Conservation (phyloP, 2,888 invertebrate genomes). For the Charanyca ferruginea region DNA sequence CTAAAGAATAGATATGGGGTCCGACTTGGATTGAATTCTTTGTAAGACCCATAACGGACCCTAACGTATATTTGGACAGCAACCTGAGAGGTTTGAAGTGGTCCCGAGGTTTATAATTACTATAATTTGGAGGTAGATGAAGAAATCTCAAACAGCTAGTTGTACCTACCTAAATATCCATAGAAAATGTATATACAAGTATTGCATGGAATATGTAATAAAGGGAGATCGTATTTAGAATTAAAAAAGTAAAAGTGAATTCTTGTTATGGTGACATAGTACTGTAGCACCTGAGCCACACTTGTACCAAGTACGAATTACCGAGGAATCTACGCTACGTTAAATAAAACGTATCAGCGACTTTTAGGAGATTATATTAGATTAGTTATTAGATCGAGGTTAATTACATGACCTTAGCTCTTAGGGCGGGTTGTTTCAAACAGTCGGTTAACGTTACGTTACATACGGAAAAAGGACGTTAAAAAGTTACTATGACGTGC, state of each 20-base stretch:
- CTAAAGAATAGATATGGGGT: conserved; percentile 90
- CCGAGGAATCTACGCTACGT: no score
- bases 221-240: conserved; percentile 13
- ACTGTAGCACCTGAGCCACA: no score
- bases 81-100: conserved; percentile 89
- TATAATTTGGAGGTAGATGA: conserved; percentile 89
- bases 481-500: no score
- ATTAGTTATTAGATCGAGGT: no score
- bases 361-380: no score
- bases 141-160: conserved; percentile 72
- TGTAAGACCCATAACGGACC: conserved; percentile 87
- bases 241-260: neutral
- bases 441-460: no score
- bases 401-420: no score
- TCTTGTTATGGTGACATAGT: neutral
- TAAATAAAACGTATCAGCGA: no score
- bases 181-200: no score
- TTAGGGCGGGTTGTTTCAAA: no score
- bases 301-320: no score
- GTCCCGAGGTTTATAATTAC: conserved; percentile 89
- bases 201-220: conserved; percentile 6
- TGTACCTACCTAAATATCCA: conserved; percentile 32
- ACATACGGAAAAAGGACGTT: no score
- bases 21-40: conserved; percentile 86
- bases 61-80: conserved; percentile 91